phyloP scores from a whole-genome alignment of 2,888 invertebrate genomes.

The Patella pellucida region DNA sequence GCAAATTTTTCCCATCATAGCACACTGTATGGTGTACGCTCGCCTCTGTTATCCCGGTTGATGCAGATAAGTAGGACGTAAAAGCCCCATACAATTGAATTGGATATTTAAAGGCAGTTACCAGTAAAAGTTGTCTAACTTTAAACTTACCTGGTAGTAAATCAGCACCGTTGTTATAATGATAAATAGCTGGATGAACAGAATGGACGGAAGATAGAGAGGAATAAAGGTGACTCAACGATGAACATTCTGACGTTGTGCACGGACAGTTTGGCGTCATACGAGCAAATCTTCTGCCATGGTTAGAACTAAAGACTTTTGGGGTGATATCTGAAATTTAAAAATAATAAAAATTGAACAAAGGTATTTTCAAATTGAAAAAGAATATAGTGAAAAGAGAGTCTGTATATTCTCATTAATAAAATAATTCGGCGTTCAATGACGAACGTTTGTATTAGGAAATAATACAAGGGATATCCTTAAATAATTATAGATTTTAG shows the following conservation, averaged over 20 bases:
- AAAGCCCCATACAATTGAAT: too few species aligned
- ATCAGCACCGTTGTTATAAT: slow-evolving; percentile 45
- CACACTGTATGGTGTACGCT: not conserved
- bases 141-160: slow-evolving; percentile 52
- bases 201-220: slow-evolving; percentile 59
- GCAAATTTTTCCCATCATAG: too few species aligned
- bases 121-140: not conserved
- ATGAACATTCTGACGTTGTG: slow-evolving; percentile 14
- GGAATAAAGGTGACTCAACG: slow-evolving; percentile 37
- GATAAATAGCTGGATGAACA: slow-evolving; percentile 58
- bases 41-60: not conserved
- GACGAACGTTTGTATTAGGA: too few species aligned
- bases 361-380: not conserved
- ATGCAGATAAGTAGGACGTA: too few species aligned
- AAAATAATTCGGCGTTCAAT: too few species aligned
- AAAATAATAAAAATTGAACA: not conserved
- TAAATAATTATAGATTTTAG: too few species aligned
- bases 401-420: too few species aligned
- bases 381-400: too few species aligned
- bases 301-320: not conserved
- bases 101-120: too few species aligned
- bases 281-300: too few species aligned
- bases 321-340: not conserved
- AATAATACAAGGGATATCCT: too few species aligned
- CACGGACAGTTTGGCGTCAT: not conserved